Base-by-base conservation (phyloP, 92 coral and sea anemone species). In the Isaurus tuberculatus region DNA sequence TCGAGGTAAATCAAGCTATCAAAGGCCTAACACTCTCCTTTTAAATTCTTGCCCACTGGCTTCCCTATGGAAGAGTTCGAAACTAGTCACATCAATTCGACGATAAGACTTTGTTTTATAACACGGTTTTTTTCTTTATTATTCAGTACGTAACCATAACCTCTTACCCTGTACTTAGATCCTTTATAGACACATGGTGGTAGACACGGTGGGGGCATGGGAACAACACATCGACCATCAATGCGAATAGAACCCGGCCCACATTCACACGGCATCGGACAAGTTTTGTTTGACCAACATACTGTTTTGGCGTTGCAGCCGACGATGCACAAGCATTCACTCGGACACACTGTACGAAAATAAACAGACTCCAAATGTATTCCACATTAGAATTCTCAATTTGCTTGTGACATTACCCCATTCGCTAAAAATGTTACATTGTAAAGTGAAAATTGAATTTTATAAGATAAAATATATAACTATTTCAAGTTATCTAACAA, bases 201-300 rank as follows among this genome's bases (percentile, higher is more conserved):
- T 42, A 87, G 16, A 72, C 92, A 89, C 2, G 94, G 92, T 26
- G 79, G 80, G 37, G 92, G 92, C 87, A 79, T 87, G 68, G 97
- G 95, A 3, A 89, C 65, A 11, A 92, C 89, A 60, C 95, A 92
- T 64, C 89, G 87, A 46, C 37, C 85, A 51, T 74, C 75, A 16
- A 73, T 85, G 83, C 42, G 79, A 23, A 89, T 72, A 28, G 70
- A 81, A 2, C 86, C 91, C 8, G 61, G 60, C 36, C 49, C 75
- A 68, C 95, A 92, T 15, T 49, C 65, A 68, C 95, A 92, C 57
- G 71, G 71, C 72, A 61, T 66, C 17, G 95, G 90, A 79, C 95
- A 92, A 2, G 75, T 25, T 40, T 84, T 78, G 20, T 40, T 79
- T 20, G 64, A 78, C 70, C 84, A 86, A 53, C 95, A 92, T 2